Base-by-base conservation (phyloP, 1,140 invertebrate species). In the Centruroides vittatus region DNA sequence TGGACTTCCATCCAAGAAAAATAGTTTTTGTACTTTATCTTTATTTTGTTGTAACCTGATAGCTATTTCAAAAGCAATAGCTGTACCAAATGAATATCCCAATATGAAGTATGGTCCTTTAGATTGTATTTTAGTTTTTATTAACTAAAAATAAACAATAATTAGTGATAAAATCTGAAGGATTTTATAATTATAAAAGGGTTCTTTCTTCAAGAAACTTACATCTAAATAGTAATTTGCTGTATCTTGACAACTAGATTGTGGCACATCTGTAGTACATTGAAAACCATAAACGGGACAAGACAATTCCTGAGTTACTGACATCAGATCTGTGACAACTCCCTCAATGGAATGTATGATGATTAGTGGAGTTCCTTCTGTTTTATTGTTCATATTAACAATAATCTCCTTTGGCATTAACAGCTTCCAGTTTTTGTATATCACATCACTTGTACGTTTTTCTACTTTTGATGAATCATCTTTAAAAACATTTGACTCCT, bases 41-140 rank as follows among this genome's bases (percentile, higher is more conserved):
- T 35, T 81, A 80, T 46, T 72, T 71, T 61, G 60, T 72, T 97
- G 89, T 36, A 97, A 72, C 68, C 88, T 83, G 9, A 85, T 67
- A 3, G 85, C 86, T 83, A 98, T 96, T 77, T 98, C 95, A 71
- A 94, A 90, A 5, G 88, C 92, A 9, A 98, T 83, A 61, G 85
- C 82, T 8, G 88, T 85, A 54, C 95, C 95, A 74, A 90, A 98
- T 0, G 94, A 98, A 73, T 98, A 98, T 4, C 93, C 95, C 47
- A 86, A 80, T 49, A 99, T 73, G 34, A 82, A 81, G 76, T 92
- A 95, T 0, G 93, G 90, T 60, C 89, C 88, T 60, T 80, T 75
- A 0, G 82, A 80, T 73, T 93, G 88, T n/a, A 89, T 74, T 41
- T 41, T 41, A 35, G 77, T 78, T 67, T 83, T 83, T 59, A 96